Base-by-base conservation (phyloP, 2,113 vertebrate species). In the Pelmatolapia mariae region DNA sequence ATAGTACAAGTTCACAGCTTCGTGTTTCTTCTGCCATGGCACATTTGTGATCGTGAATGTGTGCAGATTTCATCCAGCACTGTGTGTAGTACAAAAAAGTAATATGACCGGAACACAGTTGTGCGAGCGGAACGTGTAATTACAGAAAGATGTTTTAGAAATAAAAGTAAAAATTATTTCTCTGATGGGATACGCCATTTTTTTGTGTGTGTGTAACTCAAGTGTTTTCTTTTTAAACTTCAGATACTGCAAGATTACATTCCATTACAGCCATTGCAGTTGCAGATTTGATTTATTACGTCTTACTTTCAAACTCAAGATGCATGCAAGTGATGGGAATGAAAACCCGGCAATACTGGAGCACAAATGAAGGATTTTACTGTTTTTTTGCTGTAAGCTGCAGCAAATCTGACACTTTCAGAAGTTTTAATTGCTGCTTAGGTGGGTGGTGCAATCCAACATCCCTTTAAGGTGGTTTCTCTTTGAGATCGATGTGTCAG, bases 131-230 rank as follows among this genome's bases (percentile, higher is more conserved):
- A 80, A 88, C 7, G 3, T 93, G 93, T 93, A 93, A 93, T 73
- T 85, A 93, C 83, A 63, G 24, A 82, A 93, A 93, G 66, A 92
- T 94, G 93, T 90, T 94, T 95, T 94, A 94, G 93, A 95, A 95
- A 95, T 91, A 93, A 94, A 90, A 84, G 66, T 10, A 61, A 33
- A 91, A 85, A 29, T 24, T 6, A 78, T 89, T 90, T 86, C 87
- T 83, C 81, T 33, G 73, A 68, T 45, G 86, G 54, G 8, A 15
- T 61, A 82, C 9, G 33, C 10, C n/a, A 63, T 71, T 45, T 78
- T 26, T 83, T 4, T 85, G 7, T 50, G 54, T 19, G 31, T 66
- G 45, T 86, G 40, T 54, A 18, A 76, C 53, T 36, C 52, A 36
- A 61, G 13, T 33, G 43, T 47, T 18, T 54, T 76, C 24, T 76